Conservation (phyloP, 2,797 vertebrate genomes). For the Microctenopoma steveboyesi region DNA sequence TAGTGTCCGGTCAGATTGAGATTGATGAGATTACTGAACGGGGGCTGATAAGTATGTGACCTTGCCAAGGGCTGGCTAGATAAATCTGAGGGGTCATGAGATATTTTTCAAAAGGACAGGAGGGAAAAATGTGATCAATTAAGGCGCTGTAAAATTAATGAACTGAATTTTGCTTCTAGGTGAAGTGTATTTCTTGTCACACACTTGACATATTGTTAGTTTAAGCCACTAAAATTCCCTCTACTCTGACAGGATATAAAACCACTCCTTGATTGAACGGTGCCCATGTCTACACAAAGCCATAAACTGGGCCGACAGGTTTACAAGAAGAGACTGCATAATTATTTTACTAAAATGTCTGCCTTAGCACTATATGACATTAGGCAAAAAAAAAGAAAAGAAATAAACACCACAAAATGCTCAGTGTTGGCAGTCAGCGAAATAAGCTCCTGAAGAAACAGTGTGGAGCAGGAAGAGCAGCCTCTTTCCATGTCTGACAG, state of each 20-base stretch:
- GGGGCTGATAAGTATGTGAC: not conserved
- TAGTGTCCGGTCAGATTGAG: not conserved
- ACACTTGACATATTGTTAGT: not conserved
- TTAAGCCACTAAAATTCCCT: not conserved
- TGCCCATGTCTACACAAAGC: conserved; percentile 2
- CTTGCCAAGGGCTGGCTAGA: not conserved
- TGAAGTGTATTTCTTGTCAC: conserved; percentile 3
- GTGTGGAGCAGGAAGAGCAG: not conserved
- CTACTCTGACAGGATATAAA: not conserved
- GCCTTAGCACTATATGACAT: not conserved
- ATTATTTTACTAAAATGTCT: not conserved
- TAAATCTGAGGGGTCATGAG: not conserved
- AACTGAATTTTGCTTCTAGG: not conserved
- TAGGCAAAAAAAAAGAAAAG: not conserved
- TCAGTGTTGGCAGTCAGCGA: not conserved
- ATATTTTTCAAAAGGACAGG: not conserved
- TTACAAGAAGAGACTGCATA: not conserved
- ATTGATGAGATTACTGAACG: not conserved
- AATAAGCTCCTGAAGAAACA: not conserved
- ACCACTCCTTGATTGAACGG: not conserved
- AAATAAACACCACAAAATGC: not conserved
- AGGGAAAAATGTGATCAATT: not conserved
- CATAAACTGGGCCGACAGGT: not conserved
- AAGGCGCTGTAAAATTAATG: not conserved
- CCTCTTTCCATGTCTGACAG: too few species aligned